Evolutionary conservation across 2,113 vertebrate species (phyloP), one percentile per base, ranked within the genome.

Genomic region (Cheilinus undulatus): DNA sequence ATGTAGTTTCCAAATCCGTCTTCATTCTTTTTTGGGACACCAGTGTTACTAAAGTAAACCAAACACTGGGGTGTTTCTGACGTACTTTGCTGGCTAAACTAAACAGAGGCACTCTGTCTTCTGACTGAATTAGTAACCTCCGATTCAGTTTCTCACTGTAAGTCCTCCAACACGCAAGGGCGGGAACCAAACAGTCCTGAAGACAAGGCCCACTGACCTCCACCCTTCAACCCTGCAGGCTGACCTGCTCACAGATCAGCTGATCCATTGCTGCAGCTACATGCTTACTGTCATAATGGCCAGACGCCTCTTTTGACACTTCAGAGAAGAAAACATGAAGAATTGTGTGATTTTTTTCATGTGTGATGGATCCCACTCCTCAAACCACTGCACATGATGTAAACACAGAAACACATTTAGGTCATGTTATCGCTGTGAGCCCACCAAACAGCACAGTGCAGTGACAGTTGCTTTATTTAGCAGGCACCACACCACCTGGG

Each of bases 391-490:
- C 3, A 45, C 27, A 46, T 78, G 38, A 80, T 51, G 71, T 51
- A 78, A 61, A 20, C 11, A 20, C 0, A 19, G 6, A 20, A n/a
- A 61, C 5, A 70, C 71, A 78, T 62, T 74, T 46, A 64, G 30
- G 22, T 76, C 57, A 42, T 51, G 40, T 53, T 56, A 73, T 52
- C 9, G 0, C 14, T 32, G 46, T 67, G 52, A 77, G 28, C 53
- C 63, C 20, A 28, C 11, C 24, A 32, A 73, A 65, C 46, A 65
- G 19, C 68, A 22, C 15, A 43, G 57, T 15, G 70, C 64, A 74
- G 60, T 76, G 75, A 80, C 83, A 63, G 77, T 82, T 68, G 81
- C 87, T 86, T 83, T 83, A 85, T 91, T 90, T 90, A 88, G 88
- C 71, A 67, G 57, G 32, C 46, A 84, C 59, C 86, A 57, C 82